A percentile compares a stretch with the other conserved stretches of the same genome.
These are phyloP conservation scores for Varecia variegata DNA, from an alignment of 2,797 vertebrate genomes.

Conservation along the genomic window DNA sequence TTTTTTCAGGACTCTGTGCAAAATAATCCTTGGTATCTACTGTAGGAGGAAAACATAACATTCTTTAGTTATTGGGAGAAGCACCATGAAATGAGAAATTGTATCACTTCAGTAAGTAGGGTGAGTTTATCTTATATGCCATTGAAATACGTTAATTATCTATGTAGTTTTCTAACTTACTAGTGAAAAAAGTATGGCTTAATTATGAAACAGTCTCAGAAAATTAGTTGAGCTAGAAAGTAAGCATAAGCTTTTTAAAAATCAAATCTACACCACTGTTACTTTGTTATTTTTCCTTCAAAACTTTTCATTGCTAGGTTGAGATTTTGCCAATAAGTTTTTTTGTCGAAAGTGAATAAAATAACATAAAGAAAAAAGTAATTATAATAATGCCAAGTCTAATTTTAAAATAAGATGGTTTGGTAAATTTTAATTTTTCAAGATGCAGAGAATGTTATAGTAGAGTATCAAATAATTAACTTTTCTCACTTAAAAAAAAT, in stretches of 20 bases:
- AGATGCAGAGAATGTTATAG: neutral
- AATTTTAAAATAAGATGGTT: neutral
- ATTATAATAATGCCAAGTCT: neutral
- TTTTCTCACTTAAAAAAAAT: neutral
- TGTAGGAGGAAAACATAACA: neutral
- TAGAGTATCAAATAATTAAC: neutral
- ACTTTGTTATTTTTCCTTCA: neutral
- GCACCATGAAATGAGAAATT: neutral
- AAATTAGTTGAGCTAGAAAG: neutral
- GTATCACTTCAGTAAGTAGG: neutral
- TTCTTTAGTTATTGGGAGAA: neutral
- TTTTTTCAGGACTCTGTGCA: neutral
- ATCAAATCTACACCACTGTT: neutral
- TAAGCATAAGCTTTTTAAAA: neutral
- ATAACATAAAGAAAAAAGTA: neutral
- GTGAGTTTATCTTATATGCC: neutral
- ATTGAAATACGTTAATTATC: neutral
- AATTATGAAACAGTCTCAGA: neutral
- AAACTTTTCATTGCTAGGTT: neutral
- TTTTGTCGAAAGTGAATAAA: neutral
- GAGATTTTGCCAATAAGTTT: neutral
- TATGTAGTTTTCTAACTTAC: neutral
- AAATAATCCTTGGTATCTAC: neutral
- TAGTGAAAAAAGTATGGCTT: neutral
- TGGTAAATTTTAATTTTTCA: neutral